A percentile compares a stretch with the other conserved stretches of the same genome.
Conservation (phyloP, 2,888 invertebrate species). For the Trisateles emortualis region DNA sequence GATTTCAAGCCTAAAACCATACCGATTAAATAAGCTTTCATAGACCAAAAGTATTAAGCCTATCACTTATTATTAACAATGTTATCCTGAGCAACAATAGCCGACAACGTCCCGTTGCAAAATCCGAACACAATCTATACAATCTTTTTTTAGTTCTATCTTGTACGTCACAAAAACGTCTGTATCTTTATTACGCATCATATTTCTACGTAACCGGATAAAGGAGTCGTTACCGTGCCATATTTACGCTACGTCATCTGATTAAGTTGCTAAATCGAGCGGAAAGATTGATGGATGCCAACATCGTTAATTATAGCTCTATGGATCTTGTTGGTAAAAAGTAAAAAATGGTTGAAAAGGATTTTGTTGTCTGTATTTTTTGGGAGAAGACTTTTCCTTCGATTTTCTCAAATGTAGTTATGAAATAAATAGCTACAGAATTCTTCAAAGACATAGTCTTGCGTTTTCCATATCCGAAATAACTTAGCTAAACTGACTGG, state of each 20-base stretch:
- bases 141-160: neutral
- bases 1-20: too few relatives aligned
- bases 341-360: conserved; percentile 15
- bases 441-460: too few relatives aligned
- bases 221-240: conserved; percentile 27
- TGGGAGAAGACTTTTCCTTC: neutral
- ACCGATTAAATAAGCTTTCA: too few relatives aligned
- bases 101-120: too few relatives aligned
- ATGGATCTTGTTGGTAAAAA: conserved; percentile 34
- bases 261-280: conserved; percentile 74
- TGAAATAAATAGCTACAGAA: neutral
- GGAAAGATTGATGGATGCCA: conserved; percentile 67
- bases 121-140: too few relatives aligned
- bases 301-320: conserved; percentile 62
- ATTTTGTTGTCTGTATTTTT: conserved; percentile 2
- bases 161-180: conserved; percentile 5
- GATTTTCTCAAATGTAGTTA: neutral
- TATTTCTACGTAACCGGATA: conserved; percentile 41
- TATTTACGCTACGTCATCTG: conserved; percentile 65
- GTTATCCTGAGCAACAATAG: too few relatives aligned
- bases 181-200: conserved; percentile 32
- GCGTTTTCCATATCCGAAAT: too few relatives aligned
- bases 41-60: too few relatives aligned
- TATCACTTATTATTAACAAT: too few relatives aligned
- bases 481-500: too few relatives aligned